Conservation (phyloP, 2,113 vertebrate genomes). For the Psettodes erumei region DNA sequence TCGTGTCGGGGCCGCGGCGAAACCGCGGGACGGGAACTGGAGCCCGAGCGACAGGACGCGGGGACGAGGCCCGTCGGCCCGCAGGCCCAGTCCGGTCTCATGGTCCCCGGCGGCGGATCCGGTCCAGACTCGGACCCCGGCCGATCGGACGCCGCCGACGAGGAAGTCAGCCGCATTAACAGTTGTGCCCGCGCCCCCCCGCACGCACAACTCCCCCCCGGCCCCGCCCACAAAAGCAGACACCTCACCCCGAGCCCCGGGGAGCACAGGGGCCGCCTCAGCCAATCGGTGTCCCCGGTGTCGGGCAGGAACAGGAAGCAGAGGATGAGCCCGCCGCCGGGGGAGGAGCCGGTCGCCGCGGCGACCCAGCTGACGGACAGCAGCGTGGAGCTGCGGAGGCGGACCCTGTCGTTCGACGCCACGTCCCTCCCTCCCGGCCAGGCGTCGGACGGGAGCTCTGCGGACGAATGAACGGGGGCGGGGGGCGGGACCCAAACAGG, state of each 20-base stretch:
- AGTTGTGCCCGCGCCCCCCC: constrained; percentile 72
- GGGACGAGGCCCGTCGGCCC: constrained; percentile 36
- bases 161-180: constrained; percentile 89
- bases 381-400: constrained; percentile 85
- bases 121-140: no score
- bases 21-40: constrained; percentile 35
- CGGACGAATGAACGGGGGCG: constrained; percentile 69
- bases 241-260: constrained; percentile 69
- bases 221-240: constrained; percentile 77
- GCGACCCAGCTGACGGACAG: constrained; percentile 79
- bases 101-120: constrained; percentile 46
- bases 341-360: constrained; percentile 76
- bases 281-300: constrained; percentile 78
- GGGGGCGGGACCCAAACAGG: constrained; percentile 46
- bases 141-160: constrained; percentile 80
- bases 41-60: constrained; percentile 42
- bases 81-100: constrained; percentile 45
- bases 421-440: constrained; percentile 85
- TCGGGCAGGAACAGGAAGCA: constrained; percentile 86
- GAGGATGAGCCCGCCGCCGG: constrained; percentile 92
- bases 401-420: constrained; percentile 92
- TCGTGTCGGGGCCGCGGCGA: constrained; percentile 69
- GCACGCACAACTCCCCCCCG: constrained; percentile 75
- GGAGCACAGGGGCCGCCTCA: constrained; percentile 71
- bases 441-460: constrained; percentile 77